phyloP scores from a whole-genome alignment of 2,113 vertebrate genomes.

The Promerops cafer region DNA sequence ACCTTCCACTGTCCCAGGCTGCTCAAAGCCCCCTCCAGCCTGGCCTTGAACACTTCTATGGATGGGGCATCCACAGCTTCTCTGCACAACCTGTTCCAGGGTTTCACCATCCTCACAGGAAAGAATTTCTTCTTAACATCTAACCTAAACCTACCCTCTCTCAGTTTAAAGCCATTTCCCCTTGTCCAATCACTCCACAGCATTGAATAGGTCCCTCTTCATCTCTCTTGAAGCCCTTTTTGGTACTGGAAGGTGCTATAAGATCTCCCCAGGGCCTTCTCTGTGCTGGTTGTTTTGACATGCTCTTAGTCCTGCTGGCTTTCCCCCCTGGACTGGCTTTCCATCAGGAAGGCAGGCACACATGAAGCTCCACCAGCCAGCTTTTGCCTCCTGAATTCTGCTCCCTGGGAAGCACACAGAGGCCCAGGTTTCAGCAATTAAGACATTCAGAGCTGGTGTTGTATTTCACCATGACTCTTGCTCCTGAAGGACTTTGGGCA shows the following conservation, averaged over 20 bases:
- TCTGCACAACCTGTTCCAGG: neutral
- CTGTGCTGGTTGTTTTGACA: neutral
- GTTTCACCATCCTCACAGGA: neutral
- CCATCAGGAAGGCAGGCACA: neutral
- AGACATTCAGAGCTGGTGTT: neutral
- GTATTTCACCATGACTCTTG: neutral
- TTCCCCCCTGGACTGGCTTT: neutral
- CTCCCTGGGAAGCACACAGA: neutral
- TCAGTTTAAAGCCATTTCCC: neutral
- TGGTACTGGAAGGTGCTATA: neutral
- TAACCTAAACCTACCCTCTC: neutral
- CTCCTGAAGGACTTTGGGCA: neutral
- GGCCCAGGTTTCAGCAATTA: neutral
- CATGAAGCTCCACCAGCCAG: neutral
- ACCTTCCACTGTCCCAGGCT: neutral
- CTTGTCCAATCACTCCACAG: neutral
- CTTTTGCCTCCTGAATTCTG: neutral
- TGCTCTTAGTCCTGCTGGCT: neutral
- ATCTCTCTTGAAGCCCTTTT: neutral
- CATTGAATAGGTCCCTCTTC: neutral
- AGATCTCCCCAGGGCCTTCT: neutral
- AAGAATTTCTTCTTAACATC: neutral
- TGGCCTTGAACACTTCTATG: neutral
- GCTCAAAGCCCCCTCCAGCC: neutral
- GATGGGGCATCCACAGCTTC: neutral